phyloP scores from a whole-genome alignment of 2,797 vertebrate genomes.

The Leuciscus waleckii region DNA sequence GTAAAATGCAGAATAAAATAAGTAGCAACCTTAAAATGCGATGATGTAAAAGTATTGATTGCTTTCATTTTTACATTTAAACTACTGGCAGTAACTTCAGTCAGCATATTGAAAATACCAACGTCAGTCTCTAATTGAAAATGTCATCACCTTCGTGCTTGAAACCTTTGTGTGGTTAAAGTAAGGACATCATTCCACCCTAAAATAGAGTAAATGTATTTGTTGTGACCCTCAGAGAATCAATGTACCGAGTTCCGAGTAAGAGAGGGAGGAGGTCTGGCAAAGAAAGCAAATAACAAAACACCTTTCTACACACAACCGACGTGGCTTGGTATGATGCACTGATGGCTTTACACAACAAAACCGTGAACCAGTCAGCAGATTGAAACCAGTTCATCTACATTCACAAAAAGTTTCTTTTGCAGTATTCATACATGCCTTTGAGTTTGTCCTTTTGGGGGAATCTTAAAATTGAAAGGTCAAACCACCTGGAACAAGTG shows the following conservation, averaged over 20 bases:
- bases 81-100: neutral
- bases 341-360: conserved; percentile 15
- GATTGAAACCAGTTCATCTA: conserved; percentile 14
- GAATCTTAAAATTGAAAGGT: neutral
- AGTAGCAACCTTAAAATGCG: neutral
- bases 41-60: neutral
- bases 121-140: neutral
- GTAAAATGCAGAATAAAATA: neutral
- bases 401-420: neutral
- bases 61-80: neutral
- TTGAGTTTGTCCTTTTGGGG: neutral
- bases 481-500: neutral
- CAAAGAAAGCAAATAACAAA: conserved; percentile 38
- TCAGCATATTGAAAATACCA: neutral
- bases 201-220: conserved; percentile 14
- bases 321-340: neutral
- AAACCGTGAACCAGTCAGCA: neutral
- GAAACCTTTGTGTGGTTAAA: conserved; percentile 10
- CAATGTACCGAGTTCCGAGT: conserved; percentile 20
- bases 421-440: neutral
- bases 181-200: conserved; percentile 7
- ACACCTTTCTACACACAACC: conserved; percentile 7
- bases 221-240: conserved; percentile 13
- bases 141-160: neutral
- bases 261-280: conserved; percentile 10